Base-by-base conservation (phyloP, 2,888 invertebrate genomes). In the Eupithecia centaureata region DNA sequence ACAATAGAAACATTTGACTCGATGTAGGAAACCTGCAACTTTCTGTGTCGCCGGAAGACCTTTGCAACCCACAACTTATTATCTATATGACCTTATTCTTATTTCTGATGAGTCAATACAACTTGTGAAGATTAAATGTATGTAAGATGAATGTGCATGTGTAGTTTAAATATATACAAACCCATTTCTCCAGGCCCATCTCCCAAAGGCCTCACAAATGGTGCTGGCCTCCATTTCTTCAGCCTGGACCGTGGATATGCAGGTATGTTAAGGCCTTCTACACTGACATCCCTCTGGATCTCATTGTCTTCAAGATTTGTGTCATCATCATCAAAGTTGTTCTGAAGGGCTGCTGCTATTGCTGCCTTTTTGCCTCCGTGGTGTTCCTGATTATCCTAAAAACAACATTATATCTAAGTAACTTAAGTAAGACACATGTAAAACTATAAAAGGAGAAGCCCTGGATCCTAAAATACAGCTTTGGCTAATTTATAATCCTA, bases 101-200 rank as follows among this genome's bases (percentile, higher is more conserved):
- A n/a, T n/a, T n/a, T n/a, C 4, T 13, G 15, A 0, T 35, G 15
- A 35, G 35, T 15, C n/a, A n/a, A n/a, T n/a, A n/a, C n/a, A n/a
- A 18, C 42, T 42, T 18, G 8, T 18, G 38, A 8, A 42, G 18
- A n/a, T n/a, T n/a, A n/a, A n/a, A n/a, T n/a, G n/a, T n/a, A n/a
- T n/a, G n/a, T n/a, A n/a, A n/a, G n/a, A n/a, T n/a, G n/a, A n/a
- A n/a, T n/a, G n/a, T n/a, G n/a, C n/a, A n/a, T n/a, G n/a, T n/a
- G n/a, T 42, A 51, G 25, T 25, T 25, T 51, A 25, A 25, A 27
- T 15, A 13, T 27, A 56, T 18, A 18, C 57, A 30, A 94, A 79
- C 99, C 99, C 94, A 96, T 94, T 93, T 99, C 99, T 52, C 99
- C 99, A 33, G 98, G 97, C 69, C 94, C 95, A 1, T 96, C 96